These are phyloP conservation scores for Drosophila parvula DNA, from an alignment of 1,140 invertebrate genomes.

Conservation along the genomic window DNA sequence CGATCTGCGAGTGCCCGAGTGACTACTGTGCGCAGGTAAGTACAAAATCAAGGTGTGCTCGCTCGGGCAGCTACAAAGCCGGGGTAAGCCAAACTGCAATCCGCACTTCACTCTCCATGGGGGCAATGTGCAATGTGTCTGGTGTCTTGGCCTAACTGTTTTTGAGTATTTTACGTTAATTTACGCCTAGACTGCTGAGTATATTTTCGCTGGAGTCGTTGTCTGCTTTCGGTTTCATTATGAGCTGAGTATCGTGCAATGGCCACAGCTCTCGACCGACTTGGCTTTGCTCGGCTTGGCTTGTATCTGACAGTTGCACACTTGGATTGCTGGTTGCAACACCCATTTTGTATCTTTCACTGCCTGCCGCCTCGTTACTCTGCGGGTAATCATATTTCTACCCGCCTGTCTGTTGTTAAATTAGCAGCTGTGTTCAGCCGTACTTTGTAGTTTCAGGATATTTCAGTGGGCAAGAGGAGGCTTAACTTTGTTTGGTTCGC, in stretches of 20 bases:
- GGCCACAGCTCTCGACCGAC: slow-evolving; percentile 9
- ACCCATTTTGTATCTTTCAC: slow-evolving; percentile 70
- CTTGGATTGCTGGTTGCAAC: slow-evolving; percentile 60
- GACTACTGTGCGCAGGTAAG: slow-evolving; percentile 47
- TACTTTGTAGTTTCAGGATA: slow-evolving; percentile 48
- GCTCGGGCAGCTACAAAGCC: slow-evolving; percentile 5
- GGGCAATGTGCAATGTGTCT: slow-evolving; percentile 24
- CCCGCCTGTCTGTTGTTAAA: slow-evolving; percentile 42
- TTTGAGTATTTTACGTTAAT: slow-evolving; percentile 68
- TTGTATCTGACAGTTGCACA: slow-evolving; percentile 55
- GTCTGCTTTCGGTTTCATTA: slow-evolving; percentile 76
- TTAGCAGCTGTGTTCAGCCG: slow-evolving; percentile 63
- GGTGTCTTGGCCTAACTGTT: slow-evolving; percentile 44
- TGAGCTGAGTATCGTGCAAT: slow-evolving; percentile 72
- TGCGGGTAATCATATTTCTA: slow-evolving; percentile 73
- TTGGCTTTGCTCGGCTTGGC: slow-evolving; percentile 25
- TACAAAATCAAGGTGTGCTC: slow-evolving; percentile 45
- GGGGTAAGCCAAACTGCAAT: slow-evolving; percentile 7
- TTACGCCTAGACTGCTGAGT: slow-evolving; percentile 69
- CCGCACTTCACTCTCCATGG: slow-evolving; percentile 37
- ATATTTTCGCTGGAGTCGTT: slow-evolving; percentile 46
- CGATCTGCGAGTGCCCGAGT: slow-evolving; percentile 5
- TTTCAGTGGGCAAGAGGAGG: slow-evolving; percentile 16
- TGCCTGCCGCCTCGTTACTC: slow-evolving; percentile 30
- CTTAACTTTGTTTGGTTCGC: background rate